These are phyloP conservation scores for Junco hyemalis DNA, from an alignment of 2,113 vertebrate species.

Conservation along the genomic window DNA sequence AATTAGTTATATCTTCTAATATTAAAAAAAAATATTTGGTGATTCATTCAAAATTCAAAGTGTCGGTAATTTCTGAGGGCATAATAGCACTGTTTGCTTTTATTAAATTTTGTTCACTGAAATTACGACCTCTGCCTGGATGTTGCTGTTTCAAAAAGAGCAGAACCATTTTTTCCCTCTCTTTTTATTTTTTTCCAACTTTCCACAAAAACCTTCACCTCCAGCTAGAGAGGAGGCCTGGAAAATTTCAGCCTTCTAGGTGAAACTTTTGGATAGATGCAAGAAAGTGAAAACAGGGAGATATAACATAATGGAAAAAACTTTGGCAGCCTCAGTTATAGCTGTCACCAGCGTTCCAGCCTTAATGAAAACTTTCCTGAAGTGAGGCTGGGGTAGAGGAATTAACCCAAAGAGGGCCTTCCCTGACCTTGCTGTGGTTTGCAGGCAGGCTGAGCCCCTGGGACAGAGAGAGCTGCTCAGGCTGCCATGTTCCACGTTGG, in stretches of 20 bases:
- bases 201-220: slow-evolving; percentile 7
- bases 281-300: slow-evolving; percentile 40
- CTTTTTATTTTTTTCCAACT: background rate
- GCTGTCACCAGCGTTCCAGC: slow-evolving; percentile 10
- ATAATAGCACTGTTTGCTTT: background rate
- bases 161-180: background rate
- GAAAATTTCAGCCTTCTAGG: slow-evolving; percentile 58
- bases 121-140: background rate
- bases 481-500: fast-evolving
- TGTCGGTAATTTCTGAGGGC: background rate
- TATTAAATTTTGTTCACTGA: background rate
- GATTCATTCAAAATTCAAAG: background rate
- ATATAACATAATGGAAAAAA: slow-evolving; percentile 64
- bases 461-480: background rate
- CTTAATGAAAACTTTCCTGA: slow-evolving; percentile 66
- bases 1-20: background rate
- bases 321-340: slow-evolving; percentile 4
- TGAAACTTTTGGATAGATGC: slow-evolving; percentile 49
- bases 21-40: background rate
- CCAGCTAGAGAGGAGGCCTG: slow-evolving; percentile 17
- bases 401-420: background rate
- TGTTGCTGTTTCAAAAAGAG: background rate
- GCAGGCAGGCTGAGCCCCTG: background rate
- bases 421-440: background rate
- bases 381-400: background rate